Percentiles rank a stretch among this genome's conserved stretches.
Evolutionary conservation across 2,113 vertebrate species (phyloP).

Genomic region (Boulengeromyrus knoepffleri): DNA sequence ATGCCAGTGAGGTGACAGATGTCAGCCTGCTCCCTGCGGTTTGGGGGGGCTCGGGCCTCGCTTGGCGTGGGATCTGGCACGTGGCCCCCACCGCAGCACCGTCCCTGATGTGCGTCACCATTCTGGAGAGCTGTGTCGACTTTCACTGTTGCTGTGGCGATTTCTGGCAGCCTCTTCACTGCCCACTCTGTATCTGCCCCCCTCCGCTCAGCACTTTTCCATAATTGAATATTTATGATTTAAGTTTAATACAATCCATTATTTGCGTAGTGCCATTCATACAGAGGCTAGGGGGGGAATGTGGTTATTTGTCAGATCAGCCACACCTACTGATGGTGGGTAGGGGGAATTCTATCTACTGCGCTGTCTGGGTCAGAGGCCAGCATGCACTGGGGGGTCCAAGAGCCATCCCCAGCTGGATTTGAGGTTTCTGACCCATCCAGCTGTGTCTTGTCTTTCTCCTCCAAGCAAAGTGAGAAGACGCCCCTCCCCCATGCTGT

Average conservation of each 20-base stretch:
- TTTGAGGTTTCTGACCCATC: not conserved
- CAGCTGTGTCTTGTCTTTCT: not conserved
- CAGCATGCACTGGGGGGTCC: not conserved
- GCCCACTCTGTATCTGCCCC: constrained; percentile 28
- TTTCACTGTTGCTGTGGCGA: not conserved
- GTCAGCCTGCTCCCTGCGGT: not conserved
- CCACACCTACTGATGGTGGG: not conserved
- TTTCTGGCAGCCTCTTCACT: constrained; percentile 23
- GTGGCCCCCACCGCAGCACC: not conserved
- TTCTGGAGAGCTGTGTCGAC: not conserved
- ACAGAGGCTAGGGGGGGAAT: not conserved
- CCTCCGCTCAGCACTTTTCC: constrained; percentile 7
- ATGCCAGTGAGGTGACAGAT: not conserved
- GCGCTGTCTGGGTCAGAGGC: not conserved
- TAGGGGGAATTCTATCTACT: not conserved
- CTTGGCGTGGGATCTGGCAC: not conserved
- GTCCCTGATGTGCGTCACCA: not conserved
- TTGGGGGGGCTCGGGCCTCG: not conserved
- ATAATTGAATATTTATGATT: constrained; percentile 17
- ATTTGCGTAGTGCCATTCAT: not conserved
- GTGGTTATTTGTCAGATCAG: not conserved
- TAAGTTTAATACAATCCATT: not conserved
- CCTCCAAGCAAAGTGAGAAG: not conserved
- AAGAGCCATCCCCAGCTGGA: not conserved
- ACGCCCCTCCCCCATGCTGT: not conserved